These are phyloP conservation scores for Drosophila guanche DNA, from an alignment of 1,140 invertebrate species.

Conservation along the genomic window DNA sequence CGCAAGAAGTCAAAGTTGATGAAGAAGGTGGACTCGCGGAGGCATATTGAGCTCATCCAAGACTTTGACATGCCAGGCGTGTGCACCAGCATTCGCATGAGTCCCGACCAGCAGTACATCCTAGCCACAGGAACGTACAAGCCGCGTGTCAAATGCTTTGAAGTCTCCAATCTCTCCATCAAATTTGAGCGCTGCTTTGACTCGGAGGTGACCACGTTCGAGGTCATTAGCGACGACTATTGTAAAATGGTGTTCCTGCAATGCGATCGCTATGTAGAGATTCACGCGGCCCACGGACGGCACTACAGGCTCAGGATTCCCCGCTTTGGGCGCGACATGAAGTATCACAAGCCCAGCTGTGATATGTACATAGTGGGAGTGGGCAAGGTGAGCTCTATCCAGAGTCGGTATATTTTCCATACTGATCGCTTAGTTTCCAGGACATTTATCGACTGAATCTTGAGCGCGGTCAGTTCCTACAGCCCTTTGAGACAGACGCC, in stretches of 20 bases:
- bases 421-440: conserved; percentile 62
- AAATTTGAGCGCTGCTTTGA: conserved; percentile 99
- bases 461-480: conserved; percentile 96
- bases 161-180: conserved; percentile 97
- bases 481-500: conserved; percentile 90
- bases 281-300: conserved; percentile 96
- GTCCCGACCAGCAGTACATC: conserved; percentile 97
- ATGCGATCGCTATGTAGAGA: conserved; percentile 95
- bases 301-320: conserved; percentile 97
- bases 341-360: conserved; percentile 95
- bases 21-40: conserved; percentile 95
- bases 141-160: conserved; percentile 97
- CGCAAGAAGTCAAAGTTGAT: conserved; percentile 93
- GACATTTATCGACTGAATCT: conserved; percentile 98
- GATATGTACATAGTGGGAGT: conserved; percentile 96
- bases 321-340: conserved; percentile 96
- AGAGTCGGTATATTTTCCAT: background rate
- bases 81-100: conserved; percentile 92
- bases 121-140: conserved; percentile 98
- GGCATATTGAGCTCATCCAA: conserved; percentile 97
- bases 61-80: conserved; percentile 99
- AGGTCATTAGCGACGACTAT: conserved; percentile 95
- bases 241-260: conserved; percentile 92
- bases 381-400: conserved; percentile 86
- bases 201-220: conserved; percentile 95